Evolutionary conservation across 2,888 invertebrate species (phyloP).

Genomic region (Troglohyphantes excavatus): DNA sequence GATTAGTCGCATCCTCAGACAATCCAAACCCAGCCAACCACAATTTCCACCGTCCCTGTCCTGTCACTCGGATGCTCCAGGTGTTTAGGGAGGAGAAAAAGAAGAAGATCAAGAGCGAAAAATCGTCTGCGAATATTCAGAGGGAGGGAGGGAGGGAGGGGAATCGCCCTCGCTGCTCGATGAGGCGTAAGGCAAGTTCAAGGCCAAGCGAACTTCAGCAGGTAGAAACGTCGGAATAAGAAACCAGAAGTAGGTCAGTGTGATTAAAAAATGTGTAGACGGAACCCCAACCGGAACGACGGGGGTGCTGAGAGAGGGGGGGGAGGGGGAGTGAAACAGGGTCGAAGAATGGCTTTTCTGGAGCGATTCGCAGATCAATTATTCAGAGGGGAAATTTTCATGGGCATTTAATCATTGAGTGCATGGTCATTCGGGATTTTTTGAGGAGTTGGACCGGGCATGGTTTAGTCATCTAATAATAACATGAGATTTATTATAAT

Average conservation of each 20-base stretch:
- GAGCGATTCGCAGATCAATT: not conserved
- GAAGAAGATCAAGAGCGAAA: not conserved
- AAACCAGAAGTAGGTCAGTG: slow-evolving; percentile 43
- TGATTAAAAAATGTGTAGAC: slow-evolving; percentile 40
- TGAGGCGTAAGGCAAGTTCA: slow-evolving; percentile 34
- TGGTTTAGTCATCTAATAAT: no score
- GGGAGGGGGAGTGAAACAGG: slow-evolving; percentile 6
- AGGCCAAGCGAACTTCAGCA: slow-evolving; percentile 22
- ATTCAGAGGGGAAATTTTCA: no score
- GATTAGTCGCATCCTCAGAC: not conserved
- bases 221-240: not conserved
- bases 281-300: slow-evolving; percentile 53
- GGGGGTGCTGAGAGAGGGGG: not conserved
- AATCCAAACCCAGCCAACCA: not conserved
- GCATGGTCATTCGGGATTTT: no score
- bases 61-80: not conserved
- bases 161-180: not conserved
- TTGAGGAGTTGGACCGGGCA: no score
- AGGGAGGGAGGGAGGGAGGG: not conserved
- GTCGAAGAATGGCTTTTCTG: not conserved
- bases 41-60: not conserved
- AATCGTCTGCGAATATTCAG: not conserved
- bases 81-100: not conserved
- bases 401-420: no score
- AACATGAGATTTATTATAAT: no score